These are phyloP conservation scores for Dysdera silvatica DNA, from an alignment of 1,140 invertebrate species.

Conservation along the genomic window DNA sequence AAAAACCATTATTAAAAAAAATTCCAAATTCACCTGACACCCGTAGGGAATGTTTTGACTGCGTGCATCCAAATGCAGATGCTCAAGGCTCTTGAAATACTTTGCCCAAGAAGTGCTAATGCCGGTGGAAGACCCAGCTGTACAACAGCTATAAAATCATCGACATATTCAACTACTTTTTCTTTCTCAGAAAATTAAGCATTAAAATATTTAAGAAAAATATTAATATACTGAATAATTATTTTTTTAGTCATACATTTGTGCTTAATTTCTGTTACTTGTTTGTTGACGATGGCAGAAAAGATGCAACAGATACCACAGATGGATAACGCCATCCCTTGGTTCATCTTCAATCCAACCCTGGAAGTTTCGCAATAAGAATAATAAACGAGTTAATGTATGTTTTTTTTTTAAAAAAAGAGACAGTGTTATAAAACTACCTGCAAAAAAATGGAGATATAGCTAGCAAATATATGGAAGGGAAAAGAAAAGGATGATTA, in stretches of 20 bases:
- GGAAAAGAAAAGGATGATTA: no score
- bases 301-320: constrained; percentile 22
- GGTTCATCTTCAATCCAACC: constrained; percentile 14
- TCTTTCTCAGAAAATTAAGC: no score
- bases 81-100: constrained; percentile 1
- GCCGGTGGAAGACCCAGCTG: constrained; percentile 10
- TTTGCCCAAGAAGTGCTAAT: constrained; percentile 13
- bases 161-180: no score
- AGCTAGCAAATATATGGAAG: no score
- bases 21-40: constrained; percentile 22
- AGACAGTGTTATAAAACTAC: neutral
- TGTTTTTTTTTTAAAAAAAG: no score
- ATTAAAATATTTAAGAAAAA: no score
- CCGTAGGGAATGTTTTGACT: constrained; percentile 31
- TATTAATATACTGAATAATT: no score
- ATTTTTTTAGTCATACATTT: no score
- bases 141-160: constrained; percentile 10
- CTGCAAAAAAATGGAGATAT: no score
- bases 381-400: no score
- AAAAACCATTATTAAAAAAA: neutral
- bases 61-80: constrained; percentile 25
- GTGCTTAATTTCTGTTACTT: constrained; percentile 6
- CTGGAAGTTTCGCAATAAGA: no score
- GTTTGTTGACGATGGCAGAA: constrained; percentile 17
- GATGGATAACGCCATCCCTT: constrained; percentile 6